Conservation (phyloP, 2,888 invertebrate species). For the Pasiphila rectangulata region DNA sequence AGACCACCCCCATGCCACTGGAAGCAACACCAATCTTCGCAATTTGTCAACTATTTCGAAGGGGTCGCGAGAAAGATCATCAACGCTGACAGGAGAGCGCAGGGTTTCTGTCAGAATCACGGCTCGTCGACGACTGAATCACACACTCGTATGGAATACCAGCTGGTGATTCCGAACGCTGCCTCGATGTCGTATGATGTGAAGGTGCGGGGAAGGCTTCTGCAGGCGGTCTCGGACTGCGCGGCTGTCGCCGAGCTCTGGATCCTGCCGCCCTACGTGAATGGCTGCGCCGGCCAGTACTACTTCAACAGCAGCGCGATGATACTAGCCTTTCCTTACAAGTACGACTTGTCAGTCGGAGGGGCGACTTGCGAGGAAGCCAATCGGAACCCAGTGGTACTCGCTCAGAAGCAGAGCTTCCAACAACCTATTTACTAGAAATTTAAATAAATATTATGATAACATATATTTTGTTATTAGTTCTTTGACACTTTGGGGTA, state of each 20-base stretch:
- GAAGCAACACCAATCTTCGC: not conserved
- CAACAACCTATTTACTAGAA: too few relatives aligned
- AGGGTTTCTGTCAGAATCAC: not conserved
- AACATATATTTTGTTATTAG: too few relatives aligned
- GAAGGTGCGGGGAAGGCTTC: not conserved
- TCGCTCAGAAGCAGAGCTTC: too few relatives aligned
- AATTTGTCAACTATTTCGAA: not conserved
- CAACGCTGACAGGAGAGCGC: not conserved
- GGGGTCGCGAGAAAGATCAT: not conserved
- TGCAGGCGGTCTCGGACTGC: not conserved
- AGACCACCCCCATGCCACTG: conserved; percentile 1
- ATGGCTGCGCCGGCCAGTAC: not conserved
- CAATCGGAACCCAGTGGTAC: too few relatives aligned
- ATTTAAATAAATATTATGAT: too few relatives aligned
- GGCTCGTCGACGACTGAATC: not conserved
- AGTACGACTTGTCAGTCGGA: not conserved
- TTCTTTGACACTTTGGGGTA: too few relatives aligned
- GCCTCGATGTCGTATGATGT: not conserved
- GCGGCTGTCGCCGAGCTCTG: not conserved
- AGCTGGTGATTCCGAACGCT: not conserved
- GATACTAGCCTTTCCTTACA: not conserved
- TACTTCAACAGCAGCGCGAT: not conserved
- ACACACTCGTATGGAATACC: not conserved
- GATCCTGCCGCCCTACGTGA: not conserved
- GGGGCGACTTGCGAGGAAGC: not conserved